These are phyloP conservation scores for Dendrocincla tyrannina DNA, from an alignment of 2,797 vertebrate genomes.

Conservation along the genomic window DNA sequence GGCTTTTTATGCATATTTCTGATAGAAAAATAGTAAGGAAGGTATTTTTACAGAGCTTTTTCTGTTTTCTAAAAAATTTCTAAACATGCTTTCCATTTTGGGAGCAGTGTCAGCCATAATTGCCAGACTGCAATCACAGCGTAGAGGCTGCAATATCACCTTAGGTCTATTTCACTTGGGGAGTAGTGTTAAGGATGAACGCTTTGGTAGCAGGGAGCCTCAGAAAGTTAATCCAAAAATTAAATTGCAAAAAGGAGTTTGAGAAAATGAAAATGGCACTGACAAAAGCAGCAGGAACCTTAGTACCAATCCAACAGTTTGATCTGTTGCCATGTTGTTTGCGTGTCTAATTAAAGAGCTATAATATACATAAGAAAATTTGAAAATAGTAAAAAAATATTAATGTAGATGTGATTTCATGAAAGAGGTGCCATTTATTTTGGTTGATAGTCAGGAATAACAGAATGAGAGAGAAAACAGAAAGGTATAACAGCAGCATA, in stretches of 20 bases:
- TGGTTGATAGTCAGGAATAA: not conserved
- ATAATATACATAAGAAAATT: not conserved
- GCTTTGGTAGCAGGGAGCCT: not conserved
- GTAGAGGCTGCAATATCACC: not conserved
- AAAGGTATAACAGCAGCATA: not conserved
- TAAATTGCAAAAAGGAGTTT: not conserved
- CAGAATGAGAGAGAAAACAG: not conserved
- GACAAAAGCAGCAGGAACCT: not conserved
- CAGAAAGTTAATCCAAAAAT: constrained; percentile 10
- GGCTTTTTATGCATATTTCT: not conserved
- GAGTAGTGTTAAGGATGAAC: not conserved
- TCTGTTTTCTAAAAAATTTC: not conserved
- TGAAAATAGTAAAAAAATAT: constrained; percentile 10
- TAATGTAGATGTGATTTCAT: constrained; percentile 9
- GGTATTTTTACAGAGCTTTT: not conserved
- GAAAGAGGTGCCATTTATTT: constrained; percentile 27
- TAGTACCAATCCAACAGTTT: not conserved
- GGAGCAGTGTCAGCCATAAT: not conserved
- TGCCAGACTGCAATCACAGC: not conserved
- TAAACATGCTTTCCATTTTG: not conserved
- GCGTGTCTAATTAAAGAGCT: not conserved
- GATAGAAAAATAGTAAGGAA: not conserved
- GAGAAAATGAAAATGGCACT: not conserved
- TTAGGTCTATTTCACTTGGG: not conserved
- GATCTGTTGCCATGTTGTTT: not conserved